These are phyloP conservation scores for Trichoplusia ni DNA, from an alignment of 1,140 invertebrate genomes.

Conservation along the genomic window DNA sequence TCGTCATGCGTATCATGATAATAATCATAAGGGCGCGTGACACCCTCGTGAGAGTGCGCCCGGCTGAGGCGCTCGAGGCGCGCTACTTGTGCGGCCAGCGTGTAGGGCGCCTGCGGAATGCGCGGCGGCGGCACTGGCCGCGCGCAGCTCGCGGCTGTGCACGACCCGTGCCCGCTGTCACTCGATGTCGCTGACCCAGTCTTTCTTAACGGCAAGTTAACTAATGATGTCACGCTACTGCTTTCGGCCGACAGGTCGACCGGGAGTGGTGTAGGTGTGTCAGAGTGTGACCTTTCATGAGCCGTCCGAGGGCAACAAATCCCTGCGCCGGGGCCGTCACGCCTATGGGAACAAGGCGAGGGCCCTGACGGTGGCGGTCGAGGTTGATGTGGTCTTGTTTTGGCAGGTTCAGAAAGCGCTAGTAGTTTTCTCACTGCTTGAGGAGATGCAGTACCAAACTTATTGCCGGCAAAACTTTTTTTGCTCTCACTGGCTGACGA, in stretches of 20 bases:
- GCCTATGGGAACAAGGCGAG: constrained; percentile 86
- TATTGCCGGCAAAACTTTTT: constrained; percentile 84
- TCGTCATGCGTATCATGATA: constrained; percentile 88
- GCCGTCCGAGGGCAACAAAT: constrained; percentile 80
- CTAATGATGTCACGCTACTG: constrained; percentile 96
- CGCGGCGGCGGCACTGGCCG: constrained; percentile 82
- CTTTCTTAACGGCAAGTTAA: constrained; percentile 93
- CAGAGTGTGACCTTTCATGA: constrained; percentile 95
- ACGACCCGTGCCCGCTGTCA: constrained; percentile 92
- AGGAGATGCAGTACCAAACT: constrained; percentile 95
- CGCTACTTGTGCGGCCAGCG: constrained; percentile 90
- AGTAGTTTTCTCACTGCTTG: constrained; percentile 97
- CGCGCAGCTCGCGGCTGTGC: constrained; percentile 79
- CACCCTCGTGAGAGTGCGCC: constrained; percentile 93
- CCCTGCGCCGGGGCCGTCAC: constrained; percentile 83
- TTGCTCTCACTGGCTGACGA: constrained; percentile 92
- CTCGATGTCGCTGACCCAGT: constrained; percentile 93
- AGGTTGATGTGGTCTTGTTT: constrained; percentile 93
- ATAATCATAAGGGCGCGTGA: constrained; percentile 86
- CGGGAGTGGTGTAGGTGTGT: constrained; percentile 91
- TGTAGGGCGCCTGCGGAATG: constrained; percentile 88
- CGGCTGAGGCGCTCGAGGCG: constrained; percentile 88
- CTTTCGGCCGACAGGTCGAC: constrained; percentile 97
- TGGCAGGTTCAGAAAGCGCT: constrained; percentile 92
- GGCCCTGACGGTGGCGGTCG: constrained; percentile 83